Evolutionary conservation across 2,113 vertebrate genomes (phyloP).

Genomic region (Plecotus auritus): DNA sequence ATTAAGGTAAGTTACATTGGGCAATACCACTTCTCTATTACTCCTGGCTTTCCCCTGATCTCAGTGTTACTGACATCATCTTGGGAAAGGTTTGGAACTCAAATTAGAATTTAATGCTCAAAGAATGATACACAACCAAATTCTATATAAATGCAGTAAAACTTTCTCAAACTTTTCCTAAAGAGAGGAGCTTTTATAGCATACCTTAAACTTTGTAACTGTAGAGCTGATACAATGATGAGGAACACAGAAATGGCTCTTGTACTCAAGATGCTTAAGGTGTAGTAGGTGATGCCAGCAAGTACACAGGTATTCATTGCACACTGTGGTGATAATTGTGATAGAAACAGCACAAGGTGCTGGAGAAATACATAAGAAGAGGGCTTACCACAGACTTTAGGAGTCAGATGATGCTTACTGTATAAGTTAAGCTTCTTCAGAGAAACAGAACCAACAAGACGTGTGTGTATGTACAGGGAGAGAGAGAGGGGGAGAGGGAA

Average conservation of each 20-base stretch:
- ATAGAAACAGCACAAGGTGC: neutral
- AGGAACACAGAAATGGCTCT: neutral
- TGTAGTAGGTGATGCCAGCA: neutral
- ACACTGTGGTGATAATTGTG: neutral
- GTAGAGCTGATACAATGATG: neutral
- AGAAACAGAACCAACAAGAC: neutral
- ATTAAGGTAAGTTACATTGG: neutral
- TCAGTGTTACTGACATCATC: neutral
- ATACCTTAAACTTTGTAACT: neutral
- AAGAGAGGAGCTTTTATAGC: neutral
- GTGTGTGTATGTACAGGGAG: neutral
- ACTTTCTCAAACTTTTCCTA: neutral
- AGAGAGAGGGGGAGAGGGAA: neutral
- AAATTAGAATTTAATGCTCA: conserved; percentile 31
- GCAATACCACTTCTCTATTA: neutral
- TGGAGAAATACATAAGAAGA: neutral
- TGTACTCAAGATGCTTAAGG: neutral
- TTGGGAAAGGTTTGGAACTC: conserved; percentile 14
- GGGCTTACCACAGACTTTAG: neutral
- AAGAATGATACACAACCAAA: neutral
- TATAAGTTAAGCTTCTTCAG: neutral
- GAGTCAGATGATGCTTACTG: neutral
- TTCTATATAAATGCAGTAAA: neutral
- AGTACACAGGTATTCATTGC: neutral
- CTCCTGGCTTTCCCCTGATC: neutral